Base-by-base conservation (phyloP, 2,888 invertebrate species). In the Stenoptilia bipunctidactyla region DNA sequence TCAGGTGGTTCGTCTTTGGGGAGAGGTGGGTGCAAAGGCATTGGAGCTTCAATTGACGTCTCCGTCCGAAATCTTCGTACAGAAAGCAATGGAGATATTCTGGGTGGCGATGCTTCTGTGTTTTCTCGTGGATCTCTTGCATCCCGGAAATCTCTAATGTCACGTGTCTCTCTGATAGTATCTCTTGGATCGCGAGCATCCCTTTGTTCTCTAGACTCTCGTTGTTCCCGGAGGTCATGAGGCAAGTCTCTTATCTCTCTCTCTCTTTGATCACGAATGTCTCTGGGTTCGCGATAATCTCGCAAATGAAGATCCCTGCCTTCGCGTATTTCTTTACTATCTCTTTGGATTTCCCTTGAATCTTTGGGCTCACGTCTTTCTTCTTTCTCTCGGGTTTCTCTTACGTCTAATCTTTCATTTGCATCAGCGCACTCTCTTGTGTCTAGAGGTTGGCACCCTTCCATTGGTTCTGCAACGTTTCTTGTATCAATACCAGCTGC, bases 401-500 rank as follows among this genome's bases (percentile, higher is more conserved):
- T 68, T 39, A 53, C 53, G 14, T 77, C 74, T 53, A 69, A 45
- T 53, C 70, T 68, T 36, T 79, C 77, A 13, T 66, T 71, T 41
- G 64, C 38, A 44, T 76, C 77, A 47, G 60, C 57, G 52, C 63
- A 61, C 51, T 77, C 80, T 46, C 66, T 68, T 33, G 57, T 53
- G 45, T 77, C 76, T 52, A 67, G 68, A 38, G 67, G 52, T 56
- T 68, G 74, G 53, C 79, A 73, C 61, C 82, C 80, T 56, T 82
- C 83, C 83, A 83, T 83, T 56, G 79, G 74, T 66, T 82, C 83
- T 63, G 73, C 59, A 49, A 79, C 79, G 61, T 66, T 79, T 62
- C 73, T 73, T 52, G 67, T 65, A 53, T 73, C 80, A 56, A 88
- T 85, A 63, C 87, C 76, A 55, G 88, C 88, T 55, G 88, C 87